Evolutionary conservation across 2,797 vertebrate species (phyloP), one percentile per base, ranked within the genome.

Genomic region (Chaunax sp.): DNA sequence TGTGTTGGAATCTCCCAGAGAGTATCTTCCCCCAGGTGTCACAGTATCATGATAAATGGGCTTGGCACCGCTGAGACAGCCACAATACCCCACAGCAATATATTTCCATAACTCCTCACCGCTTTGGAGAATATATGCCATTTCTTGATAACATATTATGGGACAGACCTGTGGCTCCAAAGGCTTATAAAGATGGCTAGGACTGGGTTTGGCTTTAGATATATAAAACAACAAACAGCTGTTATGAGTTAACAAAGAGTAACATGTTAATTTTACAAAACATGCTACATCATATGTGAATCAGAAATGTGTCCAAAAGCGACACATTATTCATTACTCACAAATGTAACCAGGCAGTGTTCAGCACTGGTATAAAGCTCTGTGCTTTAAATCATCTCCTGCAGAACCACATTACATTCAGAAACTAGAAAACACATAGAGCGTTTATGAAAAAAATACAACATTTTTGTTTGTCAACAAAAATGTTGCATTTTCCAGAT

Each of bases 11-110:
- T 87, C 83, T 86, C 84, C 73, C 47, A 61, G 76, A 62, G 78
- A 83, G 49, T 65, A 80, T 87, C 83, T 81, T 69, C 76, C 87
- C 88, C 64, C 80, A 88, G 87, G 85, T 90, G 89, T 90, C 86
- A 87, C 76, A 72, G 77, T 79, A 86, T 86, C 75, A 90, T 93
- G 91, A 92, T 90, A 80, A 92, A 93, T 92, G 88, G 78, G 83
- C 83, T 77, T 61, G 1, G 85, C 77, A 74, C 87, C 51, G 19
- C 82, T 68, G 86, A 91, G 86, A 90, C 82, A 88, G 86, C 87
- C 84, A 87, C 85, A 89, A 86, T 85, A 80, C 80, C 89, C 87
- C 77, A 75, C 63, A 88, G 90, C 82, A 89, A 89, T 90, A 87
- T 86, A 91, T 91, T 91, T 89, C 87, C 90, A 91, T 90, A 90